Conservation (phyloP, 2,888 invertebrate species). For the Diplolepis rosae region DNA sequence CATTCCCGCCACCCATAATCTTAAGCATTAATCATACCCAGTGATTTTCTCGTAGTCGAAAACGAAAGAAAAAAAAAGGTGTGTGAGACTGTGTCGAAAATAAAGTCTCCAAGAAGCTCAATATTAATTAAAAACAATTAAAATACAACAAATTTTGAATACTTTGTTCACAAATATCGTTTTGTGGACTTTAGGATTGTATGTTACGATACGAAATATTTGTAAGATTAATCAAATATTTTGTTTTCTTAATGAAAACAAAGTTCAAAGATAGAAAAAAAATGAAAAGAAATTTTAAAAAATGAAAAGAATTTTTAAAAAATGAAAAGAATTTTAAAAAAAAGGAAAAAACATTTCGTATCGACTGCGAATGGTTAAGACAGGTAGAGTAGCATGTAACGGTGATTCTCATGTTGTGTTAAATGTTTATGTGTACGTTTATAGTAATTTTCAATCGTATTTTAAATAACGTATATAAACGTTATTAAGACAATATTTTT, state of each 20-base stretch:
- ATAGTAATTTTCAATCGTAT: conserved; percentile 58
- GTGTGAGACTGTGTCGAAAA: neutral
- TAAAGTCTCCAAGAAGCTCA: neutral
- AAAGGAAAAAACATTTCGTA: neutral
- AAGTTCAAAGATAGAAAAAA: too few species aligned
- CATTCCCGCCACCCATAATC: conserved; percentile 16
- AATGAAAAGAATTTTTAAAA: neutral
- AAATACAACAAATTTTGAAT: neutral
- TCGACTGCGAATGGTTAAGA: conserved; percentile 15
- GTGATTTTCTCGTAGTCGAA: neutral
- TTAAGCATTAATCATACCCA: neutral
- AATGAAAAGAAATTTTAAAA: neutral
- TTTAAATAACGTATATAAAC: conserved; percentile 58
- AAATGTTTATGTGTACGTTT: conserved; percentile 54
- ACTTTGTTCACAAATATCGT: neutral
- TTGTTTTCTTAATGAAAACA: neutral
- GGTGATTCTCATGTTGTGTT: conserved; percentile 43
- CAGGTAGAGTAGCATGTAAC: conserved; percentile 47
- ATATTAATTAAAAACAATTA: neutral
- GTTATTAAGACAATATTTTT: conserved; percentile 48
- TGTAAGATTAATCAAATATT: neutral
- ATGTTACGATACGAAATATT: neutral
- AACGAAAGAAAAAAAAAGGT: conserved; percentile 11
- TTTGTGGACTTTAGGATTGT: neutral
- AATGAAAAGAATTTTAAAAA: neutral